Evolutionary conservation across 1,140 invertebrate genomes (phyloP).

Genomic region (Belonocnema kinseyi): DNA sequence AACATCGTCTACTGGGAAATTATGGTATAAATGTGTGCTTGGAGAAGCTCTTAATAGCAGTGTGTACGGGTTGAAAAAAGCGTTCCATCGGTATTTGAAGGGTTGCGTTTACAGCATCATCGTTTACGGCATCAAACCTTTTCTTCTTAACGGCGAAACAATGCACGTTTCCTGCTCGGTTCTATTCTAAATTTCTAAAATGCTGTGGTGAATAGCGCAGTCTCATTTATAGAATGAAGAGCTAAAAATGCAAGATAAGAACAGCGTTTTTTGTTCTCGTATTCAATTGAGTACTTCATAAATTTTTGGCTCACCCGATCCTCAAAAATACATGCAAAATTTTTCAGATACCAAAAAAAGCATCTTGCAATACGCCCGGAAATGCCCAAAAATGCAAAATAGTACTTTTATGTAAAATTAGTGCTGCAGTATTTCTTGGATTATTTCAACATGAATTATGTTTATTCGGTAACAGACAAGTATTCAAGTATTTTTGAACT

Average conservation of each 20-base stretch:
- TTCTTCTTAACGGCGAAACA: conserved; percentile 1
- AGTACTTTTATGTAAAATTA: too few relatives aligned
- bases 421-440: too few relatives aligned
- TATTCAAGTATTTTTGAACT: too few relatives aligned
- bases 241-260: conserved; percentile 9
- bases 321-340: too few relatives aligned
- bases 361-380: too few relatives aligned
- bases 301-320: too few relatives aligned
- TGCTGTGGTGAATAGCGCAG: conserved; percentile 12
- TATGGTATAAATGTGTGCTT: not conserved
- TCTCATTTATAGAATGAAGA: conserved; percentile 9
- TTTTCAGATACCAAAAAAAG: too few relatives aligned
- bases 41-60: not conserved
- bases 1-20: not conserved
- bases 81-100: not conserved
- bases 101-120: not conserved
- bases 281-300: not conserved
- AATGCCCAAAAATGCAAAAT: too few relatives aligned
- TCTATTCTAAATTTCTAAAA: conserved; percentile 22
- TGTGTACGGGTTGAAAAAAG: not conserved
- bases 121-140: not conserved
- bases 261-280: not conserved
- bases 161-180: conserved; percentile 9
- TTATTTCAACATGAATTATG: not conserved
- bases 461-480: too few relatives aligned